Evolutionary conservation across 2,797 vertebrate genomes (phyloP).

Genomic region (Myotis planiceps): DNA sequence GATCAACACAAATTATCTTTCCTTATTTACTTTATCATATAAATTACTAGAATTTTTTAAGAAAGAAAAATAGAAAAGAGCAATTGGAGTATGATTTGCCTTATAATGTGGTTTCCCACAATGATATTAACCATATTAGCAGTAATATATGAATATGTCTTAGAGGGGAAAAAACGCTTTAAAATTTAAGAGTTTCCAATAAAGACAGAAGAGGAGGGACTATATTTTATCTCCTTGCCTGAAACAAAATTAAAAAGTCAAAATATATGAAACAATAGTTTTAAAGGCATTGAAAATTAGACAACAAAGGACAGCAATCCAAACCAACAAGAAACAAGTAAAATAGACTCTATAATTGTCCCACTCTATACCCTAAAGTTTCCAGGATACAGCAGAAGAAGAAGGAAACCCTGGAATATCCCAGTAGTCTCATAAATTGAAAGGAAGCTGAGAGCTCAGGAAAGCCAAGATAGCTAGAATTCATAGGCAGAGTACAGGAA

Average conservation of each 20-base stretch:
- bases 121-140: neutral
- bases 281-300: neutral
- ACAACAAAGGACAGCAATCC: neutral
- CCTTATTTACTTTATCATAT: constrained; percentile 22
- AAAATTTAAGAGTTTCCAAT: neutral
- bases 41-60: constrained; percentile 10
- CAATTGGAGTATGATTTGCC: neutral
- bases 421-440: neutral
- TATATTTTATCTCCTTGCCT: neutral
- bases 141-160: neutral
- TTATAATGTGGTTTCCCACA: neutral
- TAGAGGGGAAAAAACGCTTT: neutral
- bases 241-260: neutral
- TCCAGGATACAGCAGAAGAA: neutral
- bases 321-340: neutral
- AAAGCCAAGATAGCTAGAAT: neutral
- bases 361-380: neutral
- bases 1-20: neutral
- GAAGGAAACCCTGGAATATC: neutral
- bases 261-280: neutral
- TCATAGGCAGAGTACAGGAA: neutral
- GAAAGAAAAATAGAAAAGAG: neutral
- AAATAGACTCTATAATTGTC: neutral
- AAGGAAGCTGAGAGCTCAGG: neutral
- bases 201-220: neutral